Evolutionary conservation across 2,888 invertebrate species (phyloP), one percentile per base, ranked within the genome.

Genomic region (Proisotoma minuta): DNA sequence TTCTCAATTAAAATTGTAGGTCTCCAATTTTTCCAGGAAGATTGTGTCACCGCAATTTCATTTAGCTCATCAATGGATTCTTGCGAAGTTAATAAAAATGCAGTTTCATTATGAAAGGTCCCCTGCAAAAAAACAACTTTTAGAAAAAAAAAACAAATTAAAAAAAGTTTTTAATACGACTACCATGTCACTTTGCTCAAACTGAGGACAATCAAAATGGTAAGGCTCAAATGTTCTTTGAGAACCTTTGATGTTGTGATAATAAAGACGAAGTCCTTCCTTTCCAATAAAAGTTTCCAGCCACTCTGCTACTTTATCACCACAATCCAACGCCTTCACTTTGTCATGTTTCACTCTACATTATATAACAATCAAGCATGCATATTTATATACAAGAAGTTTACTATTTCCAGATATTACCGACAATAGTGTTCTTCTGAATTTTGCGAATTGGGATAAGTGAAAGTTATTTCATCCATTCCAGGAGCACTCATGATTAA

Each of bases 251-350:
- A 69, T 22, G 43, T 69, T 65, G 54, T 69, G 69, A 34, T 66
- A 69, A 24, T 57, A 60, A 12, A 69, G 34, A 23, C 69, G 48
- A 0, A 63, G 22, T 1, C 50, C 51, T 40, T 59, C 60, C n/a
- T 59, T 57, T 10, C 52, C 63, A 24, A 75, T 52, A 58, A 77
- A 81, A 73, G 77, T 81, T 0, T 86, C 84, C 74, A 91, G 80
- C 91, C 91, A 91, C 58, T 83, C 82, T 20, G 86, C 84, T 12
- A 83, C 84, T 67, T 84, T 84, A 62, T 83, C 83, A 0, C 91
- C 91, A 75, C 90, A 91, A 75, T 89, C 85, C 71, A 84, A 80
- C 0, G 85, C 86, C 0, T 82, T 79, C 1, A 87, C 81, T 40
- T 74, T 63, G 47, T 76, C 76, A 73, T 78, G 66, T 48, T 66